Evolutionary conservation across 2,113 vertebrate genomes (phyloP).

Genomic region (Spheniscus mendiculus): DNA sequence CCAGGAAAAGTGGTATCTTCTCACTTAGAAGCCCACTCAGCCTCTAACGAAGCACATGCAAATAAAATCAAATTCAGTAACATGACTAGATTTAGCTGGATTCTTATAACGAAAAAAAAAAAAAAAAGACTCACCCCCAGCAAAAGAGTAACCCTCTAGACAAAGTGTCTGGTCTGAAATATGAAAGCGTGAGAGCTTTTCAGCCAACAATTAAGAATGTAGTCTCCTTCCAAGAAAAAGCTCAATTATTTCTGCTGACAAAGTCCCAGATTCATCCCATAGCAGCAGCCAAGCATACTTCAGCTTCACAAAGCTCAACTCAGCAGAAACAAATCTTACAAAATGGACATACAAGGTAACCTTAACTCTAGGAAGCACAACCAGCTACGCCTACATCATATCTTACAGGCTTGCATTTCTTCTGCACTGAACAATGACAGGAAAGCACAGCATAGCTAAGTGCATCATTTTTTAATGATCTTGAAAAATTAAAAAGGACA

Average conservation of each 20-base stretch:
- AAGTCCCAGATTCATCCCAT: not conserved
- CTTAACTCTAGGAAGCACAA: not conserved
- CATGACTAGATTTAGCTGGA: not conserved
- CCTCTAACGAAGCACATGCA: not conserved
- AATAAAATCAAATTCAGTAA: not conserved
- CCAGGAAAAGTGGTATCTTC: not conserved
- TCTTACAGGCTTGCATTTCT: not conserved
- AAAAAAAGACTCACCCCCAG: not conserved
- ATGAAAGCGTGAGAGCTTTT: not conserved
- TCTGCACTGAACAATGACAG: not conserved
- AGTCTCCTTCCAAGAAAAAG: not conserved
- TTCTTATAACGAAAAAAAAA: not conserved
- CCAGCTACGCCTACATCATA: fast-evolving
- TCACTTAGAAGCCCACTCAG: not conserved
- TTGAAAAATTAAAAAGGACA: not conserved
- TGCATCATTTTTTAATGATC: not conserved
- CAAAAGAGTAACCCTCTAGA: not conserved
- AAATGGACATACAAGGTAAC: not conserved
- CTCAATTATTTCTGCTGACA: constrained; percentile 9
- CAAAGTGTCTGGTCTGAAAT: not conserved
- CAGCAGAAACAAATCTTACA: not conserved
- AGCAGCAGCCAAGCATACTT: constrained; percentile 1
- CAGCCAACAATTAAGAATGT: not conserved
- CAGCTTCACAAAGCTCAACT: not conserved
- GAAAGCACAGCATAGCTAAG: not conserved